Percentiles rank a stretch among this genome's conserved stretches.
phyloP scores from a whole-genome alignment of 2,888 invertebrate genomes.

The Gastrophysa polygoni region DNA sequence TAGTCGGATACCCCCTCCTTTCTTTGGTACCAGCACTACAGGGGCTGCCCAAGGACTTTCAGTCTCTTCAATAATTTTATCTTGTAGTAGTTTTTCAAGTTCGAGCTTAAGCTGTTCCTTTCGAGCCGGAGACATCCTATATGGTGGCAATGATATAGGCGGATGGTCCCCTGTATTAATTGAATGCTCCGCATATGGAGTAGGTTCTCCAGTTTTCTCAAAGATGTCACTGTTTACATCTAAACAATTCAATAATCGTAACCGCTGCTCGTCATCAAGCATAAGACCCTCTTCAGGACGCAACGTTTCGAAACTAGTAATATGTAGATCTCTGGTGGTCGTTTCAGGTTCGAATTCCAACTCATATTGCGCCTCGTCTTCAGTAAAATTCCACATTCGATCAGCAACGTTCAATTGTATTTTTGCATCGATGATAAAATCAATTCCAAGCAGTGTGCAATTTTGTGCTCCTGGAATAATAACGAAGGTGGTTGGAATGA shows the following conservation, averaged over 20 bases:
- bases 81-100: constrained; percentile 13
- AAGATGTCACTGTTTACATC: constrained; percentile 7
- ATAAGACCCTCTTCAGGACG: constrained; percentile 20
- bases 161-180: constrained; percentile 21
- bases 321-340: background rate
- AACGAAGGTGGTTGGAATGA: constrained; percentile 15
- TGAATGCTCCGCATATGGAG: too few species aligned
- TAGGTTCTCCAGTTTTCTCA: constrained; percentile 1
- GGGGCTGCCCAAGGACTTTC: constrained; percentile 21
- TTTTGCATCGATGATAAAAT: constrained; percentile 13
- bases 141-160: constrained; percentile 21
- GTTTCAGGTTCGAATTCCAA: background rate
- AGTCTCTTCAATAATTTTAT: constrained; percentile 13
- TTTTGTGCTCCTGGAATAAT: constrained; percentile 3
- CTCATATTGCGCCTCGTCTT: constrained; percentile 4
- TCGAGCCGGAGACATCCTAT: constrained; percentile 13
- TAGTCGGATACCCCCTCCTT: constrained; percentile 21
- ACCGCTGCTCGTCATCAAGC: constrained; percentile 8
- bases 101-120: constrained; percentile 6
- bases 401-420: constrained; percentile 3
- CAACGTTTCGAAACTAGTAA: constrained; percentile 8
- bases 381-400: constrained; percentile 4
- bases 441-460: constrained; percentile 1
- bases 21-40: constrained; percentile 31
- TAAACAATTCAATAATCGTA: constrained; percentile 5